These are phyloP conservation scores for Reinhardtius hippoglossoides DNA, from an alignment of 2,113 vertebrate species.

Conservation along the genomic window DNA sequence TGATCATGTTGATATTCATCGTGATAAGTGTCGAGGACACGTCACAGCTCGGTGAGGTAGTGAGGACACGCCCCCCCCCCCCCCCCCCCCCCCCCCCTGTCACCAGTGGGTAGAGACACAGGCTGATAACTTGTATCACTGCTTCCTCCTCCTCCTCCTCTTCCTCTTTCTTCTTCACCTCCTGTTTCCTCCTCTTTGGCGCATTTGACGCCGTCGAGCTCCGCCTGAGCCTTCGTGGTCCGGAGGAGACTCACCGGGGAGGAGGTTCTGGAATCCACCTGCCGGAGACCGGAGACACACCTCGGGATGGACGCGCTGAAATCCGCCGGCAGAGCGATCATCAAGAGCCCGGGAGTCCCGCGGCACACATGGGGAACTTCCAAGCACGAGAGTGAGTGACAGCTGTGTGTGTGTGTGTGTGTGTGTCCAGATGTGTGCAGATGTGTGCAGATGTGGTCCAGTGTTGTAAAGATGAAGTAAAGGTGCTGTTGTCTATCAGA, in stretches of 20 bases:
- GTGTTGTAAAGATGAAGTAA: background rate
- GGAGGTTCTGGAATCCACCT: constrained; percentile 58
- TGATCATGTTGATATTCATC: no score
- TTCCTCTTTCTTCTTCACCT: background rate
- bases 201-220: constrained; percentile 20
- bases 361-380: constrained; percentile 88
- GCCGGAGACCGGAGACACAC: constrained; percentile 62
- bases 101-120: no score
- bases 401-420: background rate
- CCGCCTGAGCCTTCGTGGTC: constrained; percentile 33
- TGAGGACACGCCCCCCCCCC: constrained; percentile 67
- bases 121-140: background rate
- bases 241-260: constrained; percentile 14
- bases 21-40: background rate
- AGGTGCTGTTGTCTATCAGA: background rate
- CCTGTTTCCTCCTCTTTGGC: background rate
- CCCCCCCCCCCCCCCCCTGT: no score
- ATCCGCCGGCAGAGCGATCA: constrained; percentile 88
- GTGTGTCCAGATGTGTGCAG: background rate
- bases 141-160: background rate
- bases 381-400: constrained; percentile 87
- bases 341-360: constrained; percentile 88
- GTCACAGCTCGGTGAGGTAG: constrained; percentile 17
- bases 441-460: background rate
- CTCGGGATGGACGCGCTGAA: constrained; percentile 87